Percentiles rank a stretch among this genome's conserved stretches.
Conservation (phyloP, 64 coral and sea anemone species). For the Stichodactyla helianthus region DNA sequence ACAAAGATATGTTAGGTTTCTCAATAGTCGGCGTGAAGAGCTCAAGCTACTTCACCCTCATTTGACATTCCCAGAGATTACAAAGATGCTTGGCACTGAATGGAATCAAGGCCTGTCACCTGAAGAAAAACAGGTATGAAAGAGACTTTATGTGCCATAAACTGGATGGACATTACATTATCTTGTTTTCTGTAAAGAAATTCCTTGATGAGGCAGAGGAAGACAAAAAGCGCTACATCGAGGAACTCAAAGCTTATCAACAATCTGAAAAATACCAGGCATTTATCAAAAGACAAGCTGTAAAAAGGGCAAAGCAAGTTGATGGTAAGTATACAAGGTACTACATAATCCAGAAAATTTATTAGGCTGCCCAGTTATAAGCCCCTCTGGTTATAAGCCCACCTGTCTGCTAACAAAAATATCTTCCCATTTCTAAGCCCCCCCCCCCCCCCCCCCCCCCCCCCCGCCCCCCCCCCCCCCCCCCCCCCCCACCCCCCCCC, state of each 20-base stretch:
- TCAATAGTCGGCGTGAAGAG: conserved; percentile 76
- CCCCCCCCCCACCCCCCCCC: no score
- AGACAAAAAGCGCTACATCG: conserved; percentile 85
- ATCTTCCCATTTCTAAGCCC: no score
- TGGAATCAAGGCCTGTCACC: conserved; percentile 60
- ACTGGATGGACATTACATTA: background rate
- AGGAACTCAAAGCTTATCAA: conserved; percentile 87
- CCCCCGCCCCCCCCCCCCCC: no score
- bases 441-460: no score
- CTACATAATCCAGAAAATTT: no score
- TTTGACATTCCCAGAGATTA: conserved; percentile 70
- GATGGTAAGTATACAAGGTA: conserved; percentile 3
- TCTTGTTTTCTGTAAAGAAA: conserved; percentile 48
- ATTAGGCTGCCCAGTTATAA: no score
- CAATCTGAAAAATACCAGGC: conserved; percentile 78
- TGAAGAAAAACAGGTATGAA: conserved; percentile 83
- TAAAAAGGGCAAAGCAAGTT: conserved; percentile 56
- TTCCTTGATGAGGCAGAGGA: conserved; percentile 92
- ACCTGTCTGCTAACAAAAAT: no score
- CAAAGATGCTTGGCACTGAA: conserved; percentile 81
- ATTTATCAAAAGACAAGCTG: conserved; percentile 74
- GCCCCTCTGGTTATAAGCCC: no score
- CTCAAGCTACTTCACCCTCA: conserved; percentile 77
- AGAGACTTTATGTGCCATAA: background rate
- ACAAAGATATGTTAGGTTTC: conserved; percentile 82